Evolutionary conservation across 2,797 vertebrate species (phyloP).

Genomic region (Sebastes jordani): DNA sequence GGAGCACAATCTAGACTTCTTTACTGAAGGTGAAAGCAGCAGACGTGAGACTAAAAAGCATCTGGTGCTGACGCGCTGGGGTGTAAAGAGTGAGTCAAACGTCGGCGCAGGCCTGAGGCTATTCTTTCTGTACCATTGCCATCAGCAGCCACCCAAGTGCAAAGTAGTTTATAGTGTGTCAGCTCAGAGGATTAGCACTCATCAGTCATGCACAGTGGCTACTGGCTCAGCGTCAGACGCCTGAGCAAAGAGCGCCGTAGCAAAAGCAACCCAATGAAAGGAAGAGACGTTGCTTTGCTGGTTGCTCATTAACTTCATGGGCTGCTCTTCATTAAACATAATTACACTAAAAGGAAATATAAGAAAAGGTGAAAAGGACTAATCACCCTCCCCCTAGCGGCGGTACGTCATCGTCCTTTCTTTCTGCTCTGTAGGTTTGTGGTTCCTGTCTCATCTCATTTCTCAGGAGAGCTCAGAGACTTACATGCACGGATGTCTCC

Average conservation of each 20-base stretch:
- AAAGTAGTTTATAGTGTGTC: slow-evolving; percentile 16
- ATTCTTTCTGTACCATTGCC: background rate
- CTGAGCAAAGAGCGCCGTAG: background rate
- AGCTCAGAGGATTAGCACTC: slow-evolving; percentile 32
- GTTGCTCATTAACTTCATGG: background rate
- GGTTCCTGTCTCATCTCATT: slow-evolving; percentile 14
- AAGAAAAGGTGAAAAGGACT: background rate
- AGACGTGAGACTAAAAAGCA: background rate
- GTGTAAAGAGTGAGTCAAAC: background rate
- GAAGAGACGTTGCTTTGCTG: background rate
- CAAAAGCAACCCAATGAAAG: background rate
- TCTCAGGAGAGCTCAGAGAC: slow-evolving; percentile 11
- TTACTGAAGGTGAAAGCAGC: background rate
- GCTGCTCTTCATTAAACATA: background rate
- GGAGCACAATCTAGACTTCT: background rate
- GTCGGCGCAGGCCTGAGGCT: background rate
- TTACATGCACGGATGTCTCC: background rate
- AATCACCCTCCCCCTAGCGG: background rate
- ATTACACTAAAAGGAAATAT: background rate
- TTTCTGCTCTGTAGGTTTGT: background rate
- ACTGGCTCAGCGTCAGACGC: slow-evolving; percentile 2
- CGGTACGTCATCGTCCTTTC: too few species aligned
- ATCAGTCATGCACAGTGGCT: slow-evolving; percentile 30
- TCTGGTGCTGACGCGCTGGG: background rate
- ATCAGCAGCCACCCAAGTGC: slow-evolving; percentile 17